Conservation (phyloP, 2,797 vertebrate genomes). For the Acanthis flammea region DNA sequence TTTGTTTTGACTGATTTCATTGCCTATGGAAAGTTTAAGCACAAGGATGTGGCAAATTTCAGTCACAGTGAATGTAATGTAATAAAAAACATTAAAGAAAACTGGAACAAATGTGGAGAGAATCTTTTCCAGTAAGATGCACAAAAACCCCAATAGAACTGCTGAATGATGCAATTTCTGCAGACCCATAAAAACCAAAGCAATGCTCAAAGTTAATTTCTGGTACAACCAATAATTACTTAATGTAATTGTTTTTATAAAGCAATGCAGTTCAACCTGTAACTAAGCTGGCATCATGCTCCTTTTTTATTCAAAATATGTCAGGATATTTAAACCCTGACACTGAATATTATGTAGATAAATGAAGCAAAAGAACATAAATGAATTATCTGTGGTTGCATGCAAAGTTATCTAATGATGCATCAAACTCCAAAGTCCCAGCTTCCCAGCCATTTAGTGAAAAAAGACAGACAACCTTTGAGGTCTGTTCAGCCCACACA, state of each 20-base stretch:
- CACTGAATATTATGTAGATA: neutral
- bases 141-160: neutral
- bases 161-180: neutral
- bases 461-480: neutral
- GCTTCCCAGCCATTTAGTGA: neutral
- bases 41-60: neutral
- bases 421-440: neutral
- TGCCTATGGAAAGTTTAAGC: neutral
- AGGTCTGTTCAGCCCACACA: neutral
- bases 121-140: neutral
- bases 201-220: neutral
- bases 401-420: rapidly evolving
- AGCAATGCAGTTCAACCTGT: neutral
- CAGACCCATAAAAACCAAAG: neutral
- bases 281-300: neutral
- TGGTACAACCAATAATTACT: neutral
- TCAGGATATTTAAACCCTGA: neutral
- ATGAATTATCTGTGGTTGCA: neutral
- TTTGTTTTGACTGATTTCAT: neutral
- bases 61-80: neutral
- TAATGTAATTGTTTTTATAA: neutral
- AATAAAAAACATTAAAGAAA: neutral
- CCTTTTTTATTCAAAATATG: neutral
- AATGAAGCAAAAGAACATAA: neutral
- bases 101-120: neutral